Evolutionary conservation across 2,113 vertebrate genomes (phyloP), one percentile per base, ranked within the genome.

Genomic region (Theropithecus gelada): DNA sequence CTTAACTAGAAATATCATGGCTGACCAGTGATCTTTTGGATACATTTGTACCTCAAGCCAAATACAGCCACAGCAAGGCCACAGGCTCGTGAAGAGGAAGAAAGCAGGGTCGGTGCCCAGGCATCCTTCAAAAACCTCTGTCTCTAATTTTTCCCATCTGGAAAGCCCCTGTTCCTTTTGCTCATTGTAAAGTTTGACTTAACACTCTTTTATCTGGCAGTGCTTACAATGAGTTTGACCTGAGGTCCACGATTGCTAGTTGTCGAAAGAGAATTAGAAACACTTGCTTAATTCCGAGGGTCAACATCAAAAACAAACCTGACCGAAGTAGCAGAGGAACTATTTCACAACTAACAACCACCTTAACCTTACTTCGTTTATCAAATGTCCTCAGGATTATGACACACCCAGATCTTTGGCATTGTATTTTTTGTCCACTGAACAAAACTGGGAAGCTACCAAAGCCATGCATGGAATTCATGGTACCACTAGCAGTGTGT

Each of bases 31-130:
- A 17, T 23, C 17, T 82, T 48, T 18, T 22, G 40, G 12, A 18
- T 7, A 14, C 27, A 3, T 75, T 32, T 20, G 0, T 45, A 35
- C 72, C 40, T 83, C 50, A 6, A 48, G 35, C 27, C 35, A 50
- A 22, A 18, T 64, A 23, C 45, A 68, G 5, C 38, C 5, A 8
- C 4, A n/a, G 70, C 9, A 40, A 80, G 18, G 6, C 40, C 45
- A 3, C 2, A 1, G 0, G 20, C 12, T 55, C 57, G 1, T 0
- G 0, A 0, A 12, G 45, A 22, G 7, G 27, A 4, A 35, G 30
- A 45, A 9, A 25, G 25, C 8, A 12, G 2, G 25, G 12, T 9
- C 2, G 0, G 3, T 1, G 2, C 11, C 38, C n/a, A 78, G 13
- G 12, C n/a, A 43, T 10, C 35, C 32, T 16, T 2, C 13, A 82